Evolutionary conservation across 1,140 invertebrate species (phyloP).

Genomic region (Helicoverpa zea): DNA sequence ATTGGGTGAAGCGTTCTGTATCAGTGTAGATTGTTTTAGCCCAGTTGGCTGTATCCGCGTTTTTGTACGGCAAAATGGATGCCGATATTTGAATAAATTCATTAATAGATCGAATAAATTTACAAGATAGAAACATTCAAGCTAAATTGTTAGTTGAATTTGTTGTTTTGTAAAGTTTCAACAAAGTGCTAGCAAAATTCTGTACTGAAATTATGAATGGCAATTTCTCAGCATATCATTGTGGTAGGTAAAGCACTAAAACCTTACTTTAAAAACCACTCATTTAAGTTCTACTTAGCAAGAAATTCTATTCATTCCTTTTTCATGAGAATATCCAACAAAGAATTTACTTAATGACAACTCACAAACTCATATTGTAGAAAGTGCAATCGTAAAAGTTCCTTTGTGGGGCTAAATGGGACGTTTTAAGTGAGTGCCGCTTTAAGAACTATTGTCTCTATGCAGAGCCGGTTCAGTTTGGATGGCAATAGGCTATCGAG

Average conservation of each 20-base stretch:
- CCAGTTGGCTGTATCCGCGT: background rate
- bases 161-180: background rate
- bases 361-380: constrained; percentile 43
- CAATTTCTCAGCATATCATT: too few species aligned
- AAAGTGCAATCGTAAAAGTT: constrained; percentile 67
- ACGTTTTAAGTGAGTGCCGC: constrained; percentile 70
- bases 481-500: constrained; percentile 73
- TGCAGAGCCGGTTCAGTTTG: constrained; percentile 66
- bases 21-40: constrained; percentile 32
- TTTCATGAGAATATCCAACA: constrained; percentile 26
- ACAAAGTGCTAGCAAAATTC: too few species aligned
- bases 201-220: too few species aligned
- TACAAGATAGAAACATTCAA: background rate
- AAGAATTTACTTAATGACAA: constrained; percentile 51
- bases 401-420: constrained; percentile 71
- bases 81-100: background rate
- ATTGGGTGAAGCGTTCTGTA: constrained; percentile 9
- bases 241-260: too few species aligned
- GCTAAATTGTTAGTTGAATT: background rate
- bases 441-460: constrained; percentile 75
- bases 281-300: background rate
- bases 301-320: background rate
- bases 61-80: background rate
- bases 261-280: too few species aligned
- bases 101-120: background rate